Conservation (phyloP, 2,888 invertebrate genomes). For the Dolomedes plantarius region DNA sequence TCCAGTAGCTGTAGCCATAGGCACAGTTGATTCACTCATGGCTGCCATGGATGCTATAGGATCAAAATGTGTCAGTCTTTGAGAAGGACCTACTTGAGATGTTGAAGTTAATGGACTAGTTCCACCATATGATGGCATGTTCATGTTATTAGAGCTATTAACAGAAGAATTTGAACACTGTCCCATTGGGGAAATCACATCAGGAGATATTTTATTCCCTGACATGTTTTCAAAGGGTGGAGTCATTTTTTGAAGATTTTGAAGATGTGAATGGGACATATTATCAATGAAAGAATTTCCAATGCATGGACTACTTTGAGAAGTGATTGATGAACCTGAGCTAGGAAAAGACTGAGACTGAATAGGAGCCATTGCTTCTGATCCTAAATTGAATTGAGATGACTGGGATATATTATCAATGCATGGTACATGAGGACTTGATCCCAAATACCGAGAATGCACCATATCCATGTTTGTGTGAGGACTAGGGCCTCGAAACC, state of each 20-base stretch:
- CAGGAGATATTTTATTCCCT: slow-evolving; percentile 62
- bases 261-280: slow-evolving; percentile 72
- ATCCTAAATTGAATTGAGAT: slow-evolving; percentile 42
- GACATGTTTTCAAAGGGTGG: slow-evolving; percentile 72
- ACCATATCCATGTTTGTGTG: slow-evolving; percentile 74
- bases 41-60: slow-evolving; percentile 95
- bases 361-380: slow-evolving; percentile 52
- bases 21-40: slow-evolving; percentile 90
- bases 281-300: slow-evolving; percentile 49
- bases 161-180: slow-evolving; percentile 60
- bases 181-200: slow-evolving; percentile 56
- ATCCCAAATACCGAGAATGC: slow-evolving; percentile 68
- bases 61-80: slow-evolving; percentile 84
- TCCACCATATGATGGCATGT: slow-evolving; percentile 53
- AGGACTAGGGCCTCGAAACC: slow-evolving; percentile 76
- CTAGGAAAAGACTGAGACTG: slow-evolving; percentile 61
- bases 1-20: slow-evolving; percentile 81
- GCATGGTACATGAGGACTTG: slow-evolving; percentile 67
- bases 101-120: slow-evolving; percentile 54
- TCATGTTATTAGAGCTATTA: slow-evolving; percentile 51
- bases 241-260: slow-evolving; percentile 74
- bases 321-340: slow-evolving; percentile 58
- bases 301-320: slow-evolving; percentile 56
- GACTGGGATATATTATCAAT: slow-evolving; percentile 59
- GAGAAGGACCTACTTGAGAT: slow-evolving; percentile 61